Evolutionary conservation across 2,888 invertebrate species (phyloP).

Genomic region (Drosophila eohydei): DNA sequence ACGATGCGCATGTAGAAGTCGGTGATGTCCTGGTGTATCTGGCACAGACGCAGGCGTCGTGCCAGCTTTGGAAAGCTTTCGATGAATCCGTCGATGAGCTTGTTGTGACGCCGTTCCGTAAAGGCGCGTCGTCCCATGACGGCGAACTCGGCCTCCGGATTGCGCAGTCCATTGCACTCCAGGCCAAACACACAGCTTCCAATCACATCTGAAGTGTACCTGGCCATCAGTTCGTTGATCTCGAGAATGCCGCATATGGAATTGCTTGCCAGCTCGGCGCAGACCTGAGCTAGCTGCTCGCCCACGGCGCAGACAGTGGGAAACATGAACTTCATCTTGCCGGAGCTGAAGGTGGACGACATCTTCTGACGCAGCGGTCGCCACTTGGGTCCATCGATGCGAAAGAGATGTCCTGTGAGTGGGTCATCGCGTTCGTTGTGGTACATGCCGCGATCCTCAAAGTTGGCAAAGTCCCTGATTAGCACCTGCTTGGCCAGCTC

Average conservation of each 20-base stretch:
- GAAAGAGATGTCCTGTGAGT: conserved; percentile 79
- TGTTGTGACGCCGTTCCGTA: conserved; percentile 60
- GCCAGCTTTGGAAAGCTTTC: conserved; percentile 64
- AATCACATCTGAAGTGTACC: conserved; percentile 86
- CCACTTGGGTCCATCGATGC: conserved; percentile 83
- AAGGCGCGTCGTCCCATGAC: conserved; percentile 68
- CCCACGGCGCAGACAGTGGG: conserved; percentile 71
- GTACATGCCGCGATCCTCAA: conserved; percentile 81
- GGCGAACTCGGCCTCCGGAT: conserved; percentile 83
- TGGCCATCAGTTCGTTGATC: conserved; percentile 77
- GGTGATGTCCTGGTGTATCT: conserved; percentile 59
- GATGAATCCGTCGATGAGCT: conserved; percentile 51
- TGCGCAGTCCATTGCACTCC: conserved; percentile 83
- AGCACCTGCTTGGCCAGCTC: conserved; percentile 70
- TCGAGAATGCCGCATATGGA: conserved; percentile 67
- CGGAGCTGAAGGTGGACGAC: conserved; percentile 85
- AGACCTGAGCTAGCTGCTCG: conserved; percentile 44
- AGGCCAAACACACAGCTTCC: conserved; percentile 85
- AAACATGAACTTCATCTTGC: conserved; percentile 86
- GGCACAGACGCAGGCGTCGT: conserved; percentile 57
- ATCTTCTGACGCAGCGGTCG: conserved; percentile 84
- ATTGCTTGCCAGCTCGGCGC: conserved; percentile 52
- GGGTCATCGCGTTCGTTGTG: conserved; percentile 83
- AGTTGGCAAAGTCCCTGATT: conserved; percentile 75
- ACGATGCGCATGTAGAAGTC: conserved; percentile 80